phyloP scores from a whole-genome alignment of 1,140 invertebrate species.

The Tenebrio molitor region DNA sequence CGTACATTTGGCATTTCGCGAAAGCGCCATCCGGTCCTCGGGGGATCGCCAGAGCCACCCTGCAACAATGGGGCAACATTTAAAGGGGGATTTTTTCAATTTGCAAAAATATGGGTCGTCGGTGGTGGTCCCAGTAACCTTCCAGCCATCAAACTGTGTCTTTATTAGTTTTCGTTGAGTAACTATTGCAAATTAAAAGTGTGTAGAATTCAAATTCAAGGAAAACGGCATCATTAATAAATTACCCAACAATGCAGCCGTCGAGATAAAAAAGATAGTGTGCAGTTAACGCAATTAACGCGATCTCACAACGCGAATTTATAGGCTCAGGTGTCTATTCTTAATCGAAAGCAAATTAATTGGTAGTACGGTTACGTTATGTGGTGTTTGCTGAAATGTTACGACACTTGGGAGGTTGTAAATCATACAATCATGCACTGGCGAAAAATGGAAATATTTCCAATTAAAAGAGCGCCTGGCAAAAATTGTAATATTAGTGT shows the following conservation, averaged over 20 bases:
- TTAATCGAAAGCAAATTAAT: constrained; percentile 21
- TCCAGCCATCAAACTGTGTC: constrained; percentile 28
- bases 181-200: constrained; percentile 44
- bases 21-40: constrained; percentile 69
- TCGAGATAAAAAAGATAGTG: constrained; percentile 16
- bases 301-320: not conserved
- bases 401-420: too few species aligned
- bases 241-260: constrained; percentile 31
- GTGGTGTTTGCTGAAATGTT: too few species aligned
- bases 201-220: constrained; percentile 48
- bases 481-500: too few species aligned
- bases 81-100: not conserved
- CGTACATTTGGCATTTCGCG: constrained; percentile 79
- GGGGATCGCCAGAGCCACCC: constrained; percentile 76
- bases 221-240: constrained; percentile 49
- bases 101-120: not conserved
- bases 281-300: constrained; percentile 12
- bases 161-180: constrained; percentile 42
- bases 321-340: not conserved
- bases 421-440: too few species aligned
- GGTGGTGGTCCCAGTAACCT: not conserved
- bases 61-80: constrained; percentile 64
- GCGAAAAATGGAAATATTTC: too few species aligned
- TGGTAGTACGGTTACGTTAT: not conserved
- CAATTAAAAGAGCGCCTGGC: too few species aligned